Evolutionary conservation across 1,140 invertebrate genomes (phyloP), one percentile per base, ranked within the genome.

Genomic region (Tyrophagus putrescentiae): DNA sequence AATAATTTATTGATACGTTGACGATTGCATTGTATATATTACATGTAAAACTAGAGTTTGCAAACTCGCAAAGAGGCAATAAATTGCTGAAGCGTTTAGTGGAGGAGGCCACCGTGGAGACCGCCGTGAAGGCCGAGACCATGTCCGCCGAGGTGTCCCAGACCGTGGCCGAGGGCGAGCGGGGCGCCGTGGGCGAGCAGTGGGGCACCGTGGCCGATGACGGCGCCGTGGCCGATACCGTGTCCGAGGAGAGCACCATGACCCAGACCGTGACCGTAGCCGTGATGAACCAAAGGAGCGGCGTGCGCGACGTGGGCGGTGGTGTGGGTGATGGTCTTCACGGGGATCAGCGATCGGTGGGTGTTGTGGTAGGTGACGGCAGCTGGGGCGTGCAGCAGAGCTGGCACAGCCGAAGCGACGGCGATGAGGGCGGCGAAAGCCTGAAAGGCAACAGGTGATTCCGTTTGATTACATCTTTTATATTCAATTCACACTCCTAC

Each of bases 391-490:
- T 1, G 25, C 50, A 18, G 41, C n/a, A 45, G 25, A 21, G 54
- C 18, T 57, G 54, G 54, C 25, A 57, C 42, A 44, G 54, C 54
- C 31, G 52, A 7, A 13, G 54, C 54, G 16, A 57, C 32, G 34
- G 54, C 54, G 11, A 57, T 23, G 53, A 57, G 25, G 23, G 34
- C 29, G 29, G 54, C 54, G 54, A 57, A 57, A 57, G 42, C 13
- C 21, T 39, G 13, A 39, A 21, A 21, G 36, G 21, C 13, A 39
- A 39, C 36, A 39, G 13, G 13, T 39, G 21, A 39, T 39, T 39
- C 21, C 36, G n/a, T n/a, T n/a, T n/a, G n/a, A n/a, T n/a, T n/a
- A n/a, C n/a, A n/a, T n/a, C n/a, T n/a, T n/a, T n/a, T n/a, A n/a
- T n/a, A n/a, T n/a, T n/a, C n/a, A n/a, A n/a, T n/a, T n/a, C n/a